These are phyloP conservation scores for Psittacula derbiana DNA, from an alignment of 2,797 vertebrate species.

Conservation along the genomic window DNA sequence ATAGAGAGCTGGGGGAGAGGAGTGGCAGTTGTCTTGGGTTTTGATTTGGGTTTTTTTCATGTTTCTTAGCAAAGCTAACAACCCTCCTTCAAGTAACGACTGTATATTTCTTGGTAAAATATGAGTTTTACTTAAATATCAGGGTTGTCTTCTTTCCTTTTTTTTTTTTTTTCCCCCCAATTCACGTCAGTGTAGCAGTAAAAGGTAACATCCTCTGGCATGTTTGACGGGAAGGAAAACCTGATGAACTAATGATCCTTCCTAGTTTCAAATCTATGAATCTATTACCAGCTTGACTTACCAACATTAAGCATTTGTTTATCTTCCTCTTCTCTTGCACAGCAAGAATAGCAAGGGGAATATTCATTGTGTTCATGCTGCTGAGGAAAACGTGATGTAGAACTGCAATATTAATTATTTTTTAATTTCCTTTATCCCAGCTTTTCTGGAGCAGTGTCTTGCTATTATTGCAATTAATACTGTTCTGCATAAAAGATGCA, in stretches of 20 bases:
- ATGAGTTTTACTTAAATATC: background rate
- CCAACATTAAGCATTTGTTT: constrained; percentile 11
- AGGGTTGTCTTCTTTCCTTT: background rate
- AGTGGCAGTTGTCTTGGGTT: background rate
- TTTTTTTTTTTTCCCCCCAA: background rate
- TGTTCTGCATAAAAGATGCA: background rate
- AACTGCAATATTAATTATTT: background rate
- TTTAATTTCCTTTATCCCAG: background rate
- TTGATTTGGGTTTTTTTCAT: background rate
- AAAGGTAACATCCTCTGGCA: background rate
- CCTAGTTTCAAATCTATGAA: background rate
- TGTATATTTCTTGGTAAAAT: background rate
- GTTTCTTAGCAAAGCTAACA: background rate
- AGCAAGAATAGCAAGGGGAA: background rate
- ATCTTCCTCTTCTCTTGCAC: background rate
- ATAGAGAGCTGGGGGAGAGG: rapidly evolving
- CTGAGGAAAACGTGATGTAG: background rate
- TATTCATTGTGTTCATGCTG: background rate
- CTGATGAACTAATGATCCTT: background rate
- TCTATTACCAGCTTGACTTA: background rate
- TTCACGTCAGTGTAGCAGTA: background rate
- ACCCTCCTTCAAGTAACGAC: background rate
- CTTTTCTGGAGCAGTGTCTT: background rate
- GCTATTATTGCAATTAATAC: background rate
- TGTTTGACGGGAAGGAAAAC: background rate